These are phyloP conservation scores for Hypsibius dujardini DNA, from an alignment of 1,140 invertebrate genomes.

Conservation along the genomic window DNA sequence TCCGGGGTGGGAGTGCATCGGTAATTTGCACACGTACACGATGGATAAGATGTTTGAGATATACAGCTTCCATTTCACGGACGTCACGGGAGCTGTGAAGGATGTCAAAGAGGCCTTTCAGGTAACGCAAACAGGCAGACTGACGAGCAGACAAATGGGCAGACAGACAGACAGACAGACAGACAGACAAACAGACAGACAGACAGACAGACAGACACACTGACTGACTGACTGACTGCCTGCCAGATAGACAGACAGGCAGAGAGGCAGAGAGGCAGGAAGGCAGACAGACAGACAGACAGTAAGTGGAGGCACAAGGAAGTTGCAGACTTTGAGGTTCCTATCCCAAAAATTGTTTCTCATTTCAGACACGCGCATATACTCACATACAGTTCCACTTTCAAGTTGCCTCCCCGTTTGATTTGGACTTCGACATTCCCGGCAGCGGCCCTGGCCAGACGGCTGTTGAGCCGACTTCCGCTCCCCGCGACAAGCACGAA, in stretches of 20 bases:
- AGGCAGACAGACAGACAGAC: too few species aligned
- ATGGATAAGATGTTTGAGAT: slow-evolving; percentile 38
- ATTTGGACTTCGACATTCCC: not conserved
- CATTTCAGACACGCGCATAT: not conserved
- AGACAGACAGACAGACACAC: too few species aligned
- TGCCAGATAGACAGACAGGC: too few species aligned
- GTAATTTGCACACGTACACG: slow-evolving; percentile 54
- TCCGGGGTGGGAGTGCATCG: slow-evolving; percentile 77
- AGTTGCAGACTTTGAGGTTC: too few species aligned
- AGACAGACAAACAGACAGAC: too few species aligned
- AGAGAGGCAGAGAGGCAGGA: too few species aligned
- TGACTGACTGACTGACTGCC: too few species aligned
- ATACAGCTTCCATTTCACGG: slow-evolving; percentile 7
- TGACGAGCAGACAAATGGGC: too few species aligned
- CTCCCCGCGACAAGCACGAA: not conserved
- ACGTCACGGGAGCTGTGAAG: not conserved
- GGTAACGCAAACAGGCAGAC: too few species aligned
- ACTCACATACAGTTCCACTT: not conserved
- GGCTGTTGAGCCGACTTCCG: slow-evolving; percentile 8
- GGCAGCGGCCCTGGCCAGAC: not conserved
- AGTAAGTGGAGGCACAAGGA: too few species aligned
- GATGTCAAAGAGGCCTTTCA: not conserved
- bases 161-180: too few species aligned
- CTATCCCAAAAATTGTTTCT: too few species aligned
- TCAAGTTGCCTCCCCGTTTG: slow-evolving; percentile 1